Evolutionary conservation across 2,888 invertebrate genomes (phyloP).

Genomic region (Nudaria mundana): DNA sequence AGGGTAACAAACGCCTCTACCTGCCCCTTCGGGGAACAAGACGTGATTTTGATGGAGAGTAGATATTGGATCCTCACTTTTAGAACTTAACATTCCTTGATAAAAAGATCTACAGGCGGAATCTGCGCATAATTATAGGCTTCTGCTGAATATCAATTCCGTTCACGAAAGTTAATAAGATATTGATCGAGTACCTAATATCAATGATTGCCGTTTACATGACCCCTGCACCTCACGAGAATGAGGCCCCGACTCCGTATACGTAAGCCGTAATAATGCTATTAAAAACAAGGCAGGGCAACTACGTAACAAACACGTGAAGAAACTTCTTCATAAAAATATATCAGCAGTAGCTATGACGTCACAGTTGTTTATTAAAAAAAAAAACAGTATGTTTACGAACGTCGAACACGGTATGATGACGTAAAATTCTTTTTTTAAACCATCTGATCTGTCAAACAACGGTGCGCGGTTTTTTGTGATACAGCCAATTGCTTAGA

Average conservation of each 20-base stretch:
- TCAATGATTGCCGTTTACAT: slow-evolving; percentile 1
- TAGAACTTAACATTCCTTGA: too few relatives aligned
- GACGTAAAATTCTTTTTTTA: slow-evolving; percentile 1
- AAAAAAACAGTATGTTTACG: not conserved
- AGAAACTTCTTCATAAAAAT: not conserved
- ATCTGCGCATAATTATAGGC: too few relatives aligned
- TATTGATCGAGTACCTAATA: not conserved
- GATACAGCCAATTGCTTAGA: too few relatives aligned
- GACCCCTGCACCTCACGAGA: slow-evolving; percentile 2
- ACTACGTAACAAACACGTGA: slow-evolving; percentile 5
- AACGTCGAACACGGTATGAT: not conserved
- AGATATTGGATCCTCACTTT: too few relatives aligned
- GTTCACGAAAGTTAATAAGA: too few relatives aligned
- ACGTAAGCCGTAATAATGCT: not conserved
- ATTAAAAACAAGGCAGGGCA: slow-evolving; percentile 2
- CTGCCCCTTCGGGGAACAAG: too few relatives aligned
- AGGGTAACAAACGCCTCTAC: too few relatives aligned
- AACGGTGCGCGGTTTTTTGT: not conserved
- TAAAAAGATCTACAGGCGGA: too few relatives aligned
- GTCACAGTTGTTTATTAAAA: not conserved
- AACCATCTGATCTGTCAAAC: not conserved
- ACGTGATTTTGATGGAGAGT: too few relatives aligned
- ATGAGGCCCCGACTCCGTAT: not conserved
- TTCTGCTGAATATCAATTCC: too few relatives aligned
- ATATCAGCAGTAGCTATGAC: not conserved